Percentiles rank a stretch among this genome's conserved stretches.
Evolutionary conservation across 2,888 invertebrate species (phyloP).

Genomic region (Dermolepida albohirtum): DNA sequence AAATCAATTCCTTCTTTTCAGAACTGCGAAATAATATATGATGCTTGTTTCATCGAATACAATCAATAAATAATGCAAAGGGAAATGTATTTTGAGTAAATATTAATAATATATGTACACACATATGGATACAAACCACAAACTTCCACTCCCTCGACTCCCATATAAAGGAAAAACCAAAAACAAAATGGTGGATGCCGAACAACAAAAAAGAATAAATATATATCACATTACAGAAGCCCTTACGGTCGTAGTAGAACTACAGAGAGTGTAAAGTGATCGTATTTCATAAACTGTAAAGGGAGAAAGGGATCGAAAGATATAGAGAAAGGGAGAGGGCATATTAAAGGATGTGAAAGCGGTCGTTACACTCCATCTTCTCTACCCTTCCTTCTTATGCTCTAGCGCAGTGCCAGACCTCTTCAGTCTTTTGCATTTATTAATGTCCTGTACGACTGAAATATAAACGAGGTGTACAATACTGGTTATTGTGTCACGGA

Average conservation of each 20-base stretch:
- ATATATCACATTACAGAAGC: conserved; percentile 21
- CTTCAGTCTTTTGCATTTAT: conserved; percentile 31
- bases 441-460: conserved; percentile 23
- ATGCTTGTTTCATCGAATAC: not conserved
- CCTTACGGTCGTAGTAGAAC: conserved; percentile 4
- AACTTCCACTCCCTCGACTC: no score
- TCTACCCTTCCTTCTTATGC: no score
- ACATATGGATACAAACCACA: not conserved
- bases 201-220: conserved; percentile 16
- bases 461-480: conserved; percentile 11
- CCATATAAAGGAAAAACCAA: not conserved
- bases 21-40: no score
- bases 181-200: not conserved
- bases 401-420: not conserved
- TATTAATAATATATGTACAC: conserved; percentile 13
- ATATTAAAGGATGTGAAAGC: not conserved
- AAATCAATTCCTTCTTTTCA: no score
- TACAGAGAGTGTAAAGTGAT: conserved; percentile 39
- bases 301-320: not conserved
- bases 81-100: conserved; percentile 10
- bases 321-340: not conserved
- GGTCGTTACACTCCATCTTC: no score
- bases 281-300: conserved; percentile 37
- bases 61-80: conserved; percentile 18
- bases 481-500: conserved; percentile 24